These are phyloP conservation scores for Synanceia verrucosa DNA, from an alignment of 2,797 vertebrate species.

Conservation along the genomic window DNA sequence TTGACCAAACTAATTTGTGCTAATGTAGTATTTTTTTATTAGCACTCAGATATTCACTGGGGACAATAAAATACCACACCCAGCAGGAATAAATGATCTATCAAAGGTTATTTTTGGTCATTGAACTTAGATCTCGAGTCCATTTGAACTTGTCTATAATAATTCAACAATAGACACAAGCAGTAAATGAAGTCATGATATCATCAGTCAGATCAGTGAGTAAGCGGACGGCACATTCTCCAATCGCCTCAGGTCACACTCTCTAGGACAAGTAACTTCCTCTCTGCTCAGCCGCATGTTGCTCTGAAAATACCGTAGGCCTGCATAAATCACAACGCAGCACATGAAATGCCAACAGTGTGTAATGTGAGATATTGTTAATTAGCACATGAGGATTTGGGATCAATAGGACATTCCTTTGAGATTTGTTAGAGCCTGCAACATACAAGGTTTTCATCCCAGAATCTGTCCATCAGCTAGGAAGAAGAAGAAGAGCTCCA, in stretches of 20 bases:
- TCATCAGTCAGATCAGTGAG: constrained; percentile 39
- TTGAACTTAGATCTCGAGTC: neutral
- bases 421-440: constrained; percentile 62
- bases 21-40: constrained; percentile 1
- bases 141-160: neutral
- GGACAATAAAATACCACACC: neutral
- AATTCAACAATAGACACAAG: constrained; percentile 10
- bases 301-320: constrained; percentile 38
- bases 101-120: neutral
- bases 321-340: constrained; percentile 50
- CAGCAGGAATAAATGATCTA: neutral
- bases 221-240: constrained; percentile 39
- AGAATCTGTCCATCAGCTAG: constrained; percentile 6
- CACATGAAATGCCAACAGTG: constrained; percentile 16
- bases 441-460: constrained; percentile 16
- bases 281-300: constrained; percentile 42
- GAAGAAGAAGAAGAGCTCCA: neutral
- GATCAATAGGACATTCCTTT: constrained; percentile 61
- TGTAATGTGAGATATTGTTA: constrained; percentile 60
- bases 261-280: constrained; percentile 69
- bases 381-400: constrained; percentile 56
- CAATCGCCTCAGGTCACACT: constrained; percentile 66
- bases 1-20: neutral
- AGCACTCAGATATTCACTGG: neutral
- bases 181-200: constrained; percentile 42